These are phyloP conservation scores for Platycheirus albimanus DNA, from an alignment of 2,888 invertebrate species.

Conservation along the genomic window DNA sequence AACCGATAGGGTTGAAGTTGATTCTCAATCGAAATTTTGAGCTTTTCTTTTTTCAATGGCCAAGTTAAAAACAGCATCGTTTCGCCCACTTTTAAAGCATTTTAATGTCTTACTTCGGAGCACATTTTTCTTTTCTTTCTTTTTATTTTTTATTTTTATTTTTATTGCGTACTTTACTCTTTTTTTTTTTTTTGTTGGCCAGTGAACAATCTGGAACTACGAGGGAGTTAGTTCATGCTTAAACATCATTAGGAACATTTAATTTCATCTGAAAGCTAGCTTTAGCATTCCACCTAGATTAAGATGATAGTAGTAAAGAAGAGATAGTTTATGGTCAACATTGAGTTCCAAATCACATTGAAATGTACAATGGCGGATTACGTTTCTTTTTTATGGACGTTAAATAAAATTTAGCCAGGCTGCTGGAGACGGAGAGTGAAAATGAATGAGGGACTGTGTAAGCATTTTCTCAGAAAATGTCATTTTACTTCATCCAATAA, in stretches of 20 bases:
- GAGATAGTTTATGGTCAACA: conserved; percentile 9
- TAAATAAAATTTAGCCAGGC: neutral
- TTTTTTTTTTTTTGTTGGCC: conserved; percentile 19
- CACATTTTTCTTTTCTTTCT: conserved; percentile 23
- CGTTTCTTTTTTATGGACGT: conserved; percentile 10
- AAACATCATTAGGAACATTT: conserved; percentile 13
- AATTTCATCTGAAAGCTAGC: conserved; percentile 9
- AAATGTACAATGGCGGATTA: conserved; percentile 16
- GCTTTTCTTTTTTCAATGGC: conserved; percentile 3
- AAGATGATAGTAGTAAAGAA: neutral
- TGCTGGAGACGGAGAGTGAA: too few species aligned
- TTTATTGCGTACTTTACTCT: conserved; percentile 22
- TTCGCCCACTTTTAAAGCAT: conserved; percentile 51
- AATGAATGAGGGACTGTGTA: neutral
- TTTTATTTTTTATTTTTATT: conserved; percentile 1
- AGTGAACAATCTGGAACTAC: conserved; percentile 25
- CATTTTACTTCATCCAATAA: too few species aligned
- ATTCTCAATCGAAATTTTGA: conserved; percentile 27
- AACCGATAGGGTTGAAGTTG: conserved; percentile 25
- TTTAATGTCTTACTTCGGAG: conserved; percentile 54
- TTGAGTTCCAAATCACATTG: conserved; percentile 7
- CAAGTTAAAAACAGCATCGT: conserved; percentile 4
- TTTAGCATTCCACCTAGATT: conserved; percentile 5
- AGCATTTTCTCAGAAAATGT: conserved; percentile 1
- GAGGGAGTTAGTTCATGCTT: conserved; percentile 17